phyloP scores from a whole-genome alignment of 2,888 invertebrate genomes.

The Torymus aiolomorphi region DNA sequence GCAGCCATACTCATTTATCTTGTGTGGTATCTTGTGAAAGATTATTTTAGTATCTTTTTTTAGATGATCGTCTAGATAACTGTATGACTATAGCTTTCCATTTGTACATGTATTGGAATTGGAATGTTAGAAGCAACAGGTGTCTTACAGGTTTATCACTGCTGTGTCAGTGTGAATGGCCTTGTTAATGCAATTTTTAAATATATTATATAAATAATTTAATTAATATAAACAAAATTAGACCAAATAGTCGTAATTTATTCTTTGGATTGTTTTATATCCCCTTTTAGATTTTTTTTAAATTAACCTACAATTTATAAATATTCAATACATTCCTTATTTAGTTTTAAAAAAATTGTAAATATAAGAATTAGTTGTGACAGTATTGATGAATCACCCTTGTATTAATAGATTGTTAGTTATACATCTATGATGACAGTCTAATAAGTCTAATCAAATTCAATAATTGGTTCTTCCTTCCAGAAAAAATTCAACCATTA shows the following conservation, averaged over 20 bases:
- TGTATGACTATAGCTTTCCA: conserved; percentile 23
- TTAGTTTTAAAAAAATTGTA: conserved; percentile 5
- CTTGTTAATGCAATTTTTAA: conserved; percentile 46
- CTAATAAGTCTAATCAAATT: conserved; percentile 34
- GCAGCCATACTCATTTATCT: conserved; percentile 49
- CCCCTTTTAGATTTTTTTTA: neutral
- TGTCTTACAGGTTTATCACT: conserved; percentile 45
- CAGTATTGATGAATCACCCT: conserved; percentile 16
- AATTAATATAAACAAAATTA: conserved; percentile 45
- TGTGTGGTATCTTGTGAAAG: conserved; percentile 41
- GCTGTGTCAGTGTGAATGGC: conserved; percentile 39
- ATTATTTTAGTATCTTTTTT: conserved; percentile 44
- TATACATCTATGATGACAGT: neutral
- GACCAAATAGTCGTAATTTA: conserved; percentile 14
- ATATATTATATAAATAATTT: conserved; percentile 50
- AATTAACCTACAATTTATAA: conserved; percentile 38
- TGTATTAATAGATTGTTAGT: conserved; percentile 3
- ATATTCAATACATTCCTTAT: neutral
- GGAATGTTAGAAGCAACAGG: conserved; percentile 53
- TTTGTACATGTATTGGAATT: conserved; percentile 39
- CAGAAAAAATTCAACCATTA: conserved; percentile 45
- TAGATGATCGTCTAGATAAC: conserved; percentile 49
- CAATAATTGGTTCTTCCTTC: conserved; percentile 49
- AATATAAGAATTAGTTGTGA: neutral
- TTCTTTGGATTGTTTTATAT: conserved; percentile 9